phyloP scores from a whole-genome alignment of 2,113 vertebrate species.

The Serinus canaria region DNA sequence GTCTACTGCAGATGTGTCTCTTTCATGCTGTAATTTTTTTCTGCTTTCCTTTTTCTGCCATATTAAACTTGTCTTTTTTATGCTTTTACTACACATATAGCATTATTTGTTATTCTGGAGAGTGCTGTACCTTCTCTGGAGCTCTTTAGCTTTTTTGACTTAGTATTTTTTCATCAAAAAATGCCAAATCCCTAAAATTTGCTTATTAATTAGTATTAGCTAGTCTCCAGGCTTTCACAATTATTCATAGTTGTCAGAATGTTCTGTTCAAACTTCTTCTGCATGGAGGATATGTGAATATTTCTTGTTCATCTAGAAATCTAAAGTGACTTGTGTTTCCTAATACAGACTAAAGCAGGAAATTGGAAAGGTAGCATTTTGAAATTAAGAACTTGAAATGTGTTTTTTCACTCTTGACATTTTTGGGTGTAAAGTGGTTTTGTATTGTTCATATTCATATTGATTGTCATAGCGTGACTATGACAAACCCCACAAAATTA shows the following conservation, averaged over 20 bases:
- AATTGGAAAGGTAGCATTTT: neutral
- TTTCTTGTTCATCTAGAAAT: neutral
- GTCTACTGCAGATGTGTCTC: neutral
- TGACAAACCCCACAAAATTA: neutral
- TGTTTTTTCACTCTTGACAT: neutral
- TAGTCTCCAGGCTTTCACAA: neutral
- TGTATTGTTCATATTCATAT: neutral
- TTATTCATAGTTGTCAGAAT: neutral
- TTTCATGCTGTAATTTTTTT: neutral
- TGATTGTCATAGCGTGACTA: neutral
- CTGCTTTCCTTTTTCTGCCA: neutral
- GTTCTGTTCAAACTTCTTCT: neutral
- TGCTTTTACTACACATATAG: neutral
- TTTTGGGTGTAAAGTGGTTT: neutral
- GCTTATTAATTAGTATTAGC: neutral
- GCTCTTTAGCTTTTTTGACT: neutral
- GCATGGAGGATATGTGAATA: neutral
- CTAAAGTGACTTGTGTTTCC: neutral
- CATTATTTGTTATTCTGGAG: neutral
- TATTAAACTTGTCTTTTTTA: neutral
- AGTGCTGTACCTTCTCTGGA: neutral
- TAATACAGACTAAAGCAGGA: neutral
- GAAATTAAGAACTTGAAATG: neutral
- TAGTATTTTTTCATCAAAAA: neutral
- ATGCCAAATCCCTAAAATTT: neutral